Evolutionary conservation across 2,113 vertebrate genomes (phyloP), one percentile per base, ranked within the genome.

Genomic region (Perca fluviatilis): DNA sequence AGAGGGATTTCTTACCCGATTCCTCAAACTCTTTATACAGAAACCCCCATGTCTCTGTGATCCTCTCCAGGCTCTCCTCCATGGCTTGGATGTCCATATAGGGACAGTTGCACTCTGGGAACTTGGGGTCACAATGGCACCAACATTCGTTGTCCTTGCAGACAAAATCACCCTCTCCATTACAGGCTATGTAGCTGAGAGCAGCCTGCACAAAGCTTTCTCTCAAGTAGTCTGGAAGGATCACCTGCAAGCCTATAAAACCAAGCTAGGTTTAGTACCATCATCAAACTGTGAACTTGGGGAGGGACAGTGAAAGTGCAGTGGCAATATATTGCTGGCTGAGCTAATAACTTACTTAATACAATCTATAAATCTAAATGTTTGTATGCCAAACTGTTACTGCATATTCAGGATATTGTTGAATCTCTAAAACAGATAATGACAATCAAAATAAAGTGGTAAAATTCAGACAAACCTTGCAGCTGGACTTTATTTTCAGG

Each of bases 401-500:
- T 43, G 40, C 40, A 43, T 11, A 43, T 43, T 43, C 40, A 43
- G 40, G 40, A 43, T 11, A 43, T 3, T 43, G 40, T 43, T 43
- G 9, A 43, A 43, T 43, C 40, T 43, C 40, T 43, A 43, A 43
- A 65, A 64, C 4, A 51, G 1, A 40, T 1, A n/a, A 47, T 1
- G 0, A 8, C 6, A 62, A 62, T n/a, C 30, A 64, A 5, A n/a
- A 15, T 57, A 62, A 68, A 73, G 2, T 15, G 3, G 2, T 30
- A 53, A 15, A 76, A 79, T 61, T 16, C 19, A 54, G 16, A 96
- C 97, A 12, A 95, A 99, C 98, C 98, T 97, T 98, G 98, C 79
- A 99, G 96, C 78, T 99, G 97, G 92, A 99, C 97, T 95, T 99
- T 99, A 90, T 99, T 99, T 93, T 99, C 98, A 27, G 98, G 98